Conservation (phyloP, 2,797 vertebrate species). For the Picus viridis region DNA sequence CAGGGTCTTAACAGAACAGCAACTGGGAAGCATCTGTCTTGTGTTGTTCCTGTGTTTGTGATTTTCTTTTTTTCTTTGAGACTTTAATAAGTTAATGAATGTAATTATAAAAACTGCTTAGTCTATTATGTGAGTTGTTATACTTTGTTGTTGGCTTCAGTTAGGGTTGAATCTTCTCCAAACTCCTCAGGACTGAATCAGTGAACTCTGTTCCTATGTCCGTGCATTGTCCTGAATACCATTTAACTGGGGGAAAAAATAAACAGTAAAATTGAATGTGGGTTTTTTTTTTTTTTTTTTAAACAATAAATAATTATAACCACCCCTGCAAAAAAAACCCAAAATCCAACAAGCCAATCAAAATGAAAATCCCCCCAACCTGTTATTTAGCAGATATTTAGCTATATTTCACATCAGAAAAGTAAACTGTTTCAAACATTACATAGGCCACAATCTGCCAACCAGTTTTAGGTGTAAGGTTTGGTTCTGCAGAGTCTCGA, state of each 20-base stretch:
- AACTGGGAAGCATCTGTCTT: not conserved
- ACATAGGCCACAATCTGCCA: no score
- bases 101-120: not conserved
- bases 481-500: not conserved
- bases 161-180: not conserved
- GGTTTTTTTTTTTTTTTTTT: no score
- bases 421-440: not conserved
- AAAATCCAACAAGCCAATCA: not conserved
- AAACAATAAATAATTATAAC: not conserved
- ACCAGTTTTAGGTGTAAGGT: not conserved
- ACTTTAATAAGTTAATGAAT: not conserved
- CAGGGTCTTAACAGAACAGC: not conserved
- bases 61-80: not conserved
- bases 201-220: not conserved
- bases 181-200: not conserved
- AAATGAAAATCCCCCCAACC: rapidly evolving
- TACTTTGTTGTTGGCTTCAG: not conserved
- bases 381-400: not conserved
- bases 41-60: not conserved
- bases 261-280: not conserved
- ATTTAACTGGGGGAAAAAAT: not conserved
- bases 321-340: not conserved
- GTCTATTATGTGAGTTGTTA: not conserved
- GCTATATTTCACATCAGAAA: not conserved
- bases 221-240: not conserved